A percentile compares a stretch with the other conserved stretches of the same genome.
These are phyloP conservation scores for Mesocricetus auratus DNA, from an alignment of 2,113 vertebrate species.

Conservation along the genomic window DNA sequence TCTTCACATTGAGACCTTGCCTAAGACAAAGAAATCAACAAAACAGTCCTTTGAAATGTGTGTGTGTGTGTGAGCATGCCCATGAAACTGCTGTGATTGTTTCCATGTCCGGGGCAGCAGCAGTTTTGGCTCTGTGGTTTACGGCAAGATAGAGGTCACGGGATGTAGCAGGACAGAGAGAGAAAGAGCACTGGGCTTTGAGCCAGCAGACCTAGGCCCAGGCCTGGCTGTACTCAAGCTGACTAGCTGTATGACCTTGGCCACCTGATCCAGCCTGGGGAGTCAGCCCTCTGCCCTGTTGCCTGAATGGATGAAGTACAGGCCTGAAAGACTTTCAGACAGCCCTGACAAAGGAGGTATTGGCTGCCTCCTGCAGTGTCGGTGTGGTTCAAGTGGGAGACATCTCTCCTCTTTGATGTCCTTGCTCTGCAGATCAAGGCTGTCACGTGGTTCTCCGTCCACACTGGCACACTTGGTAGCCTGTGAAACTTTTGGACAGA, in stretches of 20 bases:
- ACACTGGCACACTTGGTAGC: background rate
- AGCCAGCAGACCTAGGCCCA: slow-evolving; percentile 26
- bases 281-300: background rate
- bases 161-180: slow-evolving; percentile 31
- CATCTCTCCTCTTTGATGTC: slow-evolving; percentile 38
- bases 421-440: slow-evolving; percentile 32
- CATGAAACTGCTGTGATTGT: slow-evolving; percentile 55
- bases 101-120: slow-evolving; percentile 70
- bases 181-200: background rate
- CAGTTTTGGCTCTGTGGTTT: slow-evolving; percentile 70
- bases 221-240: background rate
- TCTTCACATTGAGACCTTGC: background rate
- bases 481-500: slow-evolving; percentile 65
- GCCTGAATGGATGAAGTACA: slow-evolving; percentile 13
- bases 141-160: slow-evolving; percentile 61
- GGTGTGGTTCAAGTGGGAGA: slow-evolving; percentile 9
- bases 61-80: slow-evolving; percentile 23
- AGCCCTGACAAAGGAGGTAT: background rate
- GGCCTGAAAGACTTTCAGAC: slow-evolving; percentile 15
- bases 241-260: slow-evolving; percentile 33
- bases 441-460: slow-evolving; percentile 11
- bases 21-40: background rate
- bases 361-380: background rate
- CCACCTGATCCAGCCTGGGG: background rate
- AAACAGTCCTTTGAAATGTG: slow-evolving; percentile 19